Evolutionary conservation across 2,888 invertebrate species (phyloP), one percentile per base, ranked within the genome.

Genomic region (Adela reaumurella): DNA sequence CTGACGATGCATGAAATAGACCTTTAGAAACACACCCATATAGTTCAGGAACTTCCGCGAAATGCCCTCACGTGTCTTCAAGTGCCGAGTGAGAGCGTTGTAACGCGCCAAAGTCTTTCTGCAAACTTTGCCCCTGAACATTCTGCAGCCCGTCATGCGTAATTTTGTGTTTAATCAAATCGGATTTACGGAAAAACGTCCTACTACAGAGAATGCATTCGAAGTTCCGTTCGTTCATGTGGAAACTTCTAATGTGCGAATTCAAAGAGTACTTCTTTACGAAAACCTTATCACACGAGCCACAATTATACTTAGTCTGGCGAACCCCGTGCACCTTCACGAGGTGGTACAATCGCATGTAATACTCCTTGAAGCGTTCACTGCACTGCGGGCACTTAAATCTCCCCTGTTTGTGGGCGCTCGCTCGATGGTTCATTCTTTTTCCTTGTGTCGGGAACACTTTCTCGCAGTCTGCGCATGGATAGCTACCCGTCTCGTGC

Each of bases 221-320:
- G 19, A 69, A 79, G 45, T 62, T 70, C 6, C 67, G 63, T 50
- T 76, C 76, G 0, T 74, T 73, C 0, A 69, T 69, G 19, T 81
- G 80, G 1, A 35, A 35, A 11, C 68, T 65, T 1, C 63, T 54
- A 58, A 77, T 60, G 51, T 82, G 82, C 0, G 60, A 59, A 5
- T 65, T 52, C 2, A 73, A 78, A 42, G 74, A 70, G 19, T 78
- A 68, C 41, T 79, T 78, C 50, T 79, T 79, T 28, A 70, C 68
- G 54, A 79, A 82, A 0, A 62, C 64, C 51, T 70, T 76, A 1
- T 70, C 70, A 51, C 82, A 82, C 1, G 78, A 70, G 16, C 68
- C 65, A 49, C 82, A 82, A 3, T 63, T 63, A 6, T 77, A 59
- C 1, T 71, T 64, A 0, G 68, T 55, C 1, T 71, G 67, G 46